phyloP scores from a whole-genome alignment of 2,113 vertebrate species.

The Trachemys scripta region DNA sequence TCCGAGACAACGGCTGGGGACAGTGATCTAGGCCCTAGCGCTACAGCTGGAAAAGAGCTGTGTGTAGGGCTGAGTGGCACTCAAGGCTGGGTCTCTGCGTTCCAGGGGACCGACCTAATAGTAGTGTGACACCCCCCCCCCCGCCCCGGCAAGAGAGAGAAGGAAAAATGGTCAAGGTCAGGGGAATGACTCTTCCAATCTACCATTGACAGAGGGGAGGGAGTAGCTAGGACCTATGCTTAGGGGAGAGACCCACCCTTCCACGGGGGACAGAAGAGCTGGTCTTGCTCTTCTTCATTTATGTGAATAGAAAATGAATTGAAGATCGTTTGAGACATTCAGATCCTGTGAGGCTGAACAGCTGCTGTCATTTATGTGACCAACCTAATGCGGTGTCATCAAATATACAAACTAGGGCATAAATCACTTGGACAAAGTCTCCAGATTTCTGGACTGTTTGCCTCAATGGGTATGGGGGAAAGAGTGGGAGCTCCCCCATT shows the following conservation, averaged over 20 bases:
- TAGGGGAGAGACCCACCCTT: not conserved
- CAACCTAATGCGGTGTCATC: slow-evolving; percentile 6
- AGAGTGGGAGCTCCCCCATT: not conserved
- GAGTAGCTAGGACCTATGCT: fast-evolving
- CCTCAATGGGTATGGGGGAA: not conserved
- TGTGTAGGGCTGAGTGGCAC: not conserved
- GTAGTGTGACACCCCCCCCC: not conserved
- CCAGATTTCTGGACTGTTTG: not conserved
- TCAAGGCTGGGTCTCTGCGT: not conserved
- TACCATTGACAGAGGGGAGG: not conserved
- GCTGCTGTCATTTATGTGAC: not conserved
- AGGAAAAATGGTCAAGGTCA: not conserved
- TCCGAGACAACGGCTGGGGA: not conserved
- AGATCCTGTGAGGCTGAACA: not conserved
- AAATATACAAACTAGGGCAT: not conserved
- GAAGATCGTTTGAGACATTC: not conserved
- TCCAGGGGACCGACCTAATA: not conserved
- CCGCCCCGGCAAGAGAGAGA: fast-evolving
- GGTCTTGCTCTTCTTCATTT: slow-evolving; percentile 7
- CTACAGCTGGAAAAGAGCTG: not conserved
- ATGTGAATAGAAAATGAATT: slow-evolving; percentile 13
- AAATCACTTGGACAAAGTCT: not conserved
- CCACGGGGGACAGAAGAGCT: not conserved
- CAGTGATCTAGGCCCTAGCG: not conserved
- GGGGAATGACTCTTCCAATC: not conserved